A percentile compares a stretch with the other conserved stretches of the same genome.
Conservation (phyloP, 2,888 invertebrate species). For the Nomada flava region DNA sequence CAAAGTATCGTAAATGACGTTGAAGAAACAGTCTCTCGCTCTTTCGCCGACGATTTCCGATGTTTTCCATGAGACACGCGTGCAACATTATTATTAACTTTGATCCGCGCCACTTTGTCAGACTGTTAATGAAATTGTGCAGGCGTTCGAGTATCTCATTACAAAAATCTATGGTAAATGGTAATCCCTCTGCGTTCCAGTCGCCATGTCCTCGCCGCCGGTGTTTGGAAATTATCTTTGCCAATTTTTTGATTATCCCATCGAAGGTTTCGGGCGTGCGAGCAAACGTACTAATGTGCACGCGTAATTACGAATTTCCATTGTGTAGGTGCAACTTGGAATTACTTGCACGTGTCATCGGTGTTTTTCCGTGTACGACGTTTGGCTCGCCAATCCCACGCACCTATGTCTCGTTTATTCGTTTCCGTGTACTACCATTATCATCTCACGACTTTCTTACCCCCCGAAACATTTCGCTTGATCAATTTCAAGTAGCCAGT, state of each 20-base stretch:
- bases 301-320: slow-evolving; percentile 35
- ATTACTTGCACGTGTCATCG: slow-evolving; percentile 22
- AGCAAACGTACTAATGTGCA: slow-evolving; percentile 27
- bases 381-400: accelerated
- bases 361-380: background rate
- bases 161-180: slow-evolving; percentile 41
- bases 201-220: background rate
- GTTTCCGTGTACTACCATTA: too few relatives aligned
- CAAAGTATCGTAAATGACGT: background rate
- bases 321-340: slow-evolving; percentile 8
- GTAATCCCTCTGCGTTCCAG: background rate
- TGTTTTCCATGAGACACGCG: background rate
- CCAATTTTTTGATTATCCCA: slow-evolving; percentile 36
- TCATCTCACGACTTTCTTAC: too few relatives aligned
- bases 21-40: background rate
- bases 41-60: background rate
- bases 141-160: slow-evolving; percentile 24
- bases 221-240: slow-evolving; percentile 46
- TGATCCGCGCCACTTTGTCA: background rate
- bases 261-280: slow-evolving; percentile 12
- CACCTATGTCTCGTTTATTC: too few relatives aligned
- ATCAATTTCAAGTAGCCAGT: background rate
- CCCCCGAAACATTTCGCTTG: background rate
- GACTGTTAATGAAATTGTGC: background rate
- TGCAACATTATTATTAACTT: background rate